phyloP scores from a whole-genome alignment of 2,888 invertebrate species.

The Capitulum mitella region DNA sequence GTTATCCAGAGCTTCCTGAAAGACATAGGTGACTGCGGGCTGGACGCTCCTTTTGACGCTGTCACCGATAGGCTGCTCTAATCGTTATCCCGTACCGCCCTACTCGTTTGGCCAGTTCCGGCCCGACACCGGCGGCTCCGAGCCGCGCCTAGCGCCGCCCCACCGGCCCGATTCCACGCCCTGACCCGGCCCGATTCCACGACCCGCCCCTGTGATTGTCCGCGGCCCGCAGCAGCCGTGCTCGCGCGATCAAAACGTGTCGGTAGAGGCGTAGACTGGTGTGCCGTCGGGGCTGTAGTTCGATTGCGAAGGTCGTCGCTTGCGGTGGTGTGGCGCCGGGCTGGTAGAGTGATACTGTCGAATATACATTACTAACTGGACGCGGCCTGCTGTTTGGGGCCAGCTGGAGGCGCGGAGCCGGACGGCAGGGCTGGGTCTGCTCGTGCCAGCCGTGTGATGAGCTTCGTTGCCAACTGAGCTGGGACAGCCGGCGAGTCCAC shows the following conservation, averaged over 20 bases:
- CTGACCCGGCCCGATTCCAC: not conserved
- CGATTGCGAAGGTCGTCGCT: not conserved
- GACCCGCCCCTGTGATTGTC: not conserved
- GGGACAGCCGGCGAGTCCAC: no score
- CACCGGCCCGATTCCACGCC: not conserved
- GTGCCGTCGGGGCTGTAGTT: not conserved
- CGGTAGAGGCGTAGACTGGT: not conserved
- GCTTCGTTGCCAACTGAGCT: no score
- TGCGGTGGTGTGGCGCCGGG: not conserved
- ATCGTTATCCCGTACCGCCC: not conserved
- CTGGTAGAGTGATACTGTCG: slow-evolving; percentile 32
- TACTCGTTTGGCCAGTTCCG: not conserved
- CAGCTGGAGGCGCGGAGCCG: no score
- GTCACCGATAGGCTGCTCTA: no score
- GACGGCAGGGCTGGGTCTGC: no score
- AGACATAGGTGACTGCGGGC: no score
- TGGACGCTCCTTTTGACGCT: no score
- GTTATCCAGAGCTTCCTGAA: no score
- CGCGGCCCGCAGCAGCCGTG: not conserved
- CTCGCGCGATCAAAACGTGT: not conserved
- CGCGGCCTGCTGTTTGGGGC: no score
- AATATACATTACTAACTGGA: slow-evolving; percentile 37
- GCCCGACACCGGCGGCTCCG: not conserved
- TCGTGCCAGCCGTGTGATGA: no score
- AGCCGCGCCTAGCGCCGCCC: not conserved